A percentile compares a stretch with the other conserved stretches of the same genome.
Evolutionary conservation across 1,140 invertebrate genomes (phyloP).

Genomic region (Berghia stephanieae): DNA sequence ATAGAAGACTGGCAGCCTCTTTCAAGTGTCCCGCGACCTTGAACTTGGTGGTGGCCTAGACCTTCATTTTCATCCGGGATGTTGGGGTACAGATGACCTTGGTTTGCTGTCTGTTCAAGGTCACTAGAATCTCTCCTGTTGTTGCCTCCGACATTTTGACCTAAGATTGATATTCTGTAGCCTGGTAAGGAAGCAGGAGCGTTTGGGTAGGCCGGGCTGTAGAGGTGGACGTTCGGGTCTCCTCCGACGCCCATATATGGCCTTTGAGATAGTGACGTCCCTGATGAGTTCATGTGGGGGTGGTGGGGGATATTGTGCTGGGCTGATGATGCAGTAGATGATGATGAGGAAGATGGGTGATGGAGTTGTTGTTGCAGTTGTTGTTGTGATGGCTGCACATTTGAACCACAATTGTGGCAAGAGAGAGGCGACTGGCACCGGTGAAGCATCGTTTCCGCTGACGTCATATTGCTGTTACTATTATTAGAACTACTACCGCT

Average conservation of each 20-base stretch:
- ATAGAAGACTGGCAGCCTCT: slow-evolving; percentile 69
- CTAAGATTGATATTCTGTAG: slow-evolving; percentile 38
- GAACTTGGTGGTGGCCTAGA: no score
- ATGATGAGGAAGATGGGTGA: slow-evolving; percentile 24
- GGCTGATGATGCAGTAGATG: slow-evolving; percentile 9
- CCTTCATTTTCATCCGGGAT: no score
- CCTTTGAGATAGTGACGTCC: slow-evolving; percentile 22
- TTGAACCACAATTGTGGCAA: slow-evolving; percentile 30
- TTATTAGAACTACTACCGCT: no score
- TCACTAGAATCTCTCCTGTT: slow-evolving; percentile 44
- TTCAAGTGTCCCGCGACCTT: slow-evolving; percentile 59
- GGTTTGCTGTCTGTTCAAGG: slow-evolving; percentile 49
- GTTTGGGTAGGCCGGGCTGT: slow-evolving; percentile 14
- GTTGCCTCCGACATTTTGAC: slow-evolving; percentile 11
- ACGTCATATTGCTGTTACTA: no score
- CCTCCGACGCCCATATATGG: not conserved
- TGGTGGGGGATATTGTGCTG: slow-evolving; percentile 19
- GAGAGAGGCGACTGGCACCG: slow-evolving; percentile 19
- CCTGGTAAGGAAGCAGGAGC: slow-evolving; percentile 38
- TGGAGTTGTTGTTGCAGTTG: not conserved
- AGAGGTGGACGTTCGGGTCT: slow-evolving; percentile 20
- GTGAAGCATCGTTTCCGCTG: slow-evolving; percentile 14
- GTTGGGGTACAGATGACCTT: no score
- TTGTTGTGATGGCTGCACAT: not conserved
- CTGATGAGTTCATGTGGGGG: slow-evolving; percentile 12